Evolutionary conservation across 2,888 invertebrate species (phyloP), one percentile per base, ranked within the genome.

Genomic region (Epirrhoe tristata): DNA sequence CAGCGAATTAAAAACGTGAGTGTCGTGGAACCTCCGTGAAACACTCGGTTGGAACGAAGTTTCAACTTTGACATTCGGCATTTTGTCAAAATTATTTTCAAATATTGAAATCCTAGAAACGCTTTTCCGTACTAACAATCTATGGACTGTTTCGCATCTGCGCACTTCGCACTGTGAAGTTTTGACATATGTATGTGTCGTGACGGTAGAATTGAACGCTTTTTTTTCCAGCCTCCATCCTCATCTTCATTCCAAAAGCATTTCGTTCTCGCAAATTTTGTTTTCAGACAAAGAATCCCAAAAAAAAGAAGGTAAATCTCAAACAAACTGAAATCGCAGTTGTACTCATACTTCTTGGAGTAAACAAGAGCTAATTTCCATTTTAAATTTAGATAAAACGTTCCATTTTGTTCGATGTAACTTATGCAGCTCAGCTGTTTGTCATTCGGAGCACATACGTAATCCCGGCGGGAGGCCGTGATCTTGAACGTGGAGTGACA

Each of bases 361-460:
- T 74, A 77, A 80, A 81, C 81, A 79, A 82, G 77, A 73, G 72
- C 72, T 77, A 76, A 75, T 82, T 80, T 79, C 77, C 79, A 81
- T 82, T 83, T 84, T 81, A 79, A 84, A 83, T 83, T 80, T 75
- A 77, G 79, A 79, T 80, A 80, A 81, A 82, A 81, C 74, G 77
- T 82, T 80, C 77, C 76, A 76, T 80, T 80, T 83, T 83, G 81
- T 82, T 78, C 77, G 74, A 68, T 79, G 74, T 76, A 78, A 82
- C 77, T 80, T 81, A 81, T 85, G 82, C 84, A 78, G 79, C 83
- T 81, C 77, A 81, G 77, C 84, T 88, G 84, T 87, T 90, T 90
- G 87, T 83, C 83, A 90, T 90, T 88, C 90, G 77, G 76, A 74
- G 80, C 87, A 86, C 89, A 87, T 85, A 85, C 85, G 83, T 87